Base-by-base conservation (phyloP, 2,797 vertebrate species). In the Bradypodion ventrale region DNA sequence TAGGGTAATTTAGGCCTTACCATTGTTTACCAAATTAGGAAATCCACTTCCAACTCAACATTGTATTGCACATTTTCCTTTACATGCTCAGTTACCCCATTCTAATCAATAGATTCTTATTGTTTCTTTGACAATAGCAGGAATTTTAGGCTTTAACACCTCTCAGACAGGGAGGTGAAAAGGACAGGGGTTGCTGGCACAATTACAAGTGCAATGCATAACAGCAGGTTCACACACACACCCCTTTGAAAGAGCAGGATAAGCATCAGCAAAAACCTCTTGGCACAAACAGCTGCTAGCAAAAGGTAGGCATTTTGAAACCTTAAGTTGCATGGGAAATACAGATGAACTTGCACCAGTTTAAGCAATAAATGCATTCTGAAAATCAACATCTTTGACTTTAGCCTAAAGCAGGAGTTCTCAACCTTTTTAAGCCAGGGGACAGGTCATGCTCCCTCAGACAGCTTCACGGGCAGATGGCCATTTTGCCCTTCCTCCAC, bases 21-120 rank as follows among this genome's bases (percentile, higher is more conserved):
- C 23, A 40, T 23, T 8, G 5, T 25, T 37, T 60, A 13, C 19
- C 4, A 2, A 44, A 76, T 10, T 6, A 62, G 59, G 56, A 37
- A 8, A 76, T 37, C 27, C 49, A 66, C 32, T n/a, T 46, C 75
- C 25, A 52, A n/a, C 66, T 52, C 49, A 35, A 12, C 32, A 84
- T 83, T 84, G 76, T 63, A 13, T n/a, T 56, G 86, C 76, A 44
- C 8, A 23, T 49, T 75, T 27, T 82, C 81, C 81, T 56, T 88
- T 56, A n/a, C 66, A 29, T 40, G 52, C 7, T 62, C 23, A 15
- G 19, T 87, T 70, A 66, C 37, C 8, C 65, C 65, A 69, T 7
- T 49, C 27, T 32, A 60, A 42, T 32, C 0, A 6, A 52, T 10
- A 75, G 82, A 0, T 1, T 35, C 23, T 91, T 79, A 87, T 86